phyloP scores from a whole-genome alignment of 2,113 vertebrate genomes.

The Dasypus novemcinctus region DNA sequence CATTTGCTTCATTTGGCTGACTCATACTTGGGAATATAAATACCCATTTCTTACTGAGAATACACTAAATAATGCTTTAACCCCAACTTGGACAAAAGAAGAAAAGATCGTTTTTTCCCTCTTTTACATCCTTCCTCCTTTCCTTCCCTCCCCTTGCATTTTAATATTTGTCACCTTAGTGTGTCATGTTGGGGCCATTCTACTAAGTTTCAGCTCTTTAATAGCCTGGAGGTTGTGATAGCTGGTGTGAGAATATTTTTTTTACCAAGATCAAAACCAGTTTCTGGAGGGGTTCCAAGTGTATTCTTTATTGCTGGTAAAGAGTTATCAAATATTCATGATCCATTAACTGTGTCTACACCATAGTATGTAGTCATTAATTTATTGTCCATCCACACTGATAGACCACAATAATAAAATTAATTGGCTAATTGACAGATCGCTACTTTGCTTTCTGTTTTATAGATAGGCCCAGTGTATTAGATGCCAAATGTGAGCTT shows the following conservation, averaged over 20 bases:
- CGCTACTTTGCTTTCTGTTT: conserved; percentile 23
- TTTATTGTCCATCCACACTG: not conserved
- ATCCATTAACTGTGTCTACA: conserved; percentile 20
- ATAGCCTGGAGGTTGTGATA: not conserved
- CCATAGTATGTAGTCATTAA: not conserved
- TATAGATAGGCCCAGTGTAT: not conserved
- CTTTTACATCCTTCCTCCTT: not conserved
- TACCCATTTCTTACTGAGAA: not conserved
- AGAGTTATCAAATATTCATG: conserved; percentile 16
- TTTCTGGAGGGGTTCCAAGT: conserved; percentile 24
- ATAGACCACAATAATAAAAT: not conserved
- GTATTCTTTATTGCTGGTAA: conserved; percentile 26
- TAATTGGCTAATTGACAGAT: not conserved
- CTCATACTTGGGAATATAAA: not conserved
- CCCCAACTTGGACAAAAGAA: not conserved
- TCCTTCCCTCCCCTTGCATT: not conserved
- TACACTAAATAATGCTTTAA: not conserved
- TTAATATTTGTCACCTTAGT: not conserved
- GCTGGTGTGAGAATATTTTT: not conserved
- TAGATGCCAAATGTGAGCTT: conserved; percentile 24
- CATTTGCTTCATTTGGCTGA: not conserved
- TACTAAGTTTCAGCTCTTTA: conserved; percentile 9
- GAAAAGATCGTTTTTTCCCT: not conserved
- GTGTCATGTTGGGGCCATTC: not conserved
- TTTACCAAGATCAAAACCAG: conserved; percentile 58